Evolutionary conservation across 2,888 invertebrate species (phyloP).

Genomic region (Poecilus cupreus): DNA sequence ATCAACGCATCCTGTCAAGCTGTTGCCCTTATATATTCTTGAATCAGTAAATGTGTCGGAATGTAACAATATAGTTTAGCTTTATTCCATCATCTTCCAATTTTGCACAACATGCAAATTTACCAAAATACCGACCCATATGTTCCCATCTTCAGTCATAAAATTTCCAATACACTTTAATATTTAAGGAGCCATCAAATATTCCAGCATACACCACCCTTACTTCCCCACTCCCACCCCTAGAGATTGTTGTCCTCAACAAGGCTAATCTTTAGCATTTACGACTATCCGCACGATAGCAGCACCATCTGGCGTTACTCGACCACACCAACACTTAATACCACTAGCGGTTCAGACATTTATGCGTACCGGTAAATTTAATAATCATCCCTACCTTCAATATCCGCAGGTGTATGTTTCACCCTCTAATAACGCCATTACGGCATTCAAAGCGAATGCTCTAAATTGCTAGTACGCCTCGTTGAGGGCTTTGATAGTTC

Average conservation of each 20-base stretch:
- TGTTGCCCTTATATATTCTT: too few relatives aligned
- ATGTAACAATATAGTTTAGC: neutral
- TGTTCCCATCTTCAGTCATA: neutral
- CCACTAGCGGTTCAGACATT: neutral
- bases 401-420: conserved; percentile 24
- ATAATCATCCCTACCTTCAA: conserved; percentile 34
- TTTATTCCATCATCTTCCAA: neutral
- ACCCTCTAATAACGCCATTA: conserved; percentile 42
- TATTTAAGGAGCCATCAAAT: conserved; percentile 30
- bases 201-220: neutral
- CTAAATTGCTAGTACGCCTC: conserved; percentile 17
- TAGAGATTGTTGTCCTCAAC: neutral
- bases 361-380: conserved; percentile 27
- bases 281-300: neutral
- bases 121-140: neutral
- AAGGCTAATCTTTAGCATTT: conserved; percentile 28
- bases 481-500: conserved; percentile 22
- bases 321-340: conserved; percentile 35
- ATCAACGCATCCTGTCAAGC: too few relatives aligned
- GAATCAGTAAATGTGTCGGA: too few relatives aligned
- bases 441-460: conserved; percentile 34
- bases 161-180: conserved; percentile 40
- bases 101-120: conserved; percentile 1
- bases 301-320: neutral
- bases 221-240: neutral